Base-by-base conservation (phyloP, 2,888 invertebrate species). In the Eristalis intricaria region DNA sequence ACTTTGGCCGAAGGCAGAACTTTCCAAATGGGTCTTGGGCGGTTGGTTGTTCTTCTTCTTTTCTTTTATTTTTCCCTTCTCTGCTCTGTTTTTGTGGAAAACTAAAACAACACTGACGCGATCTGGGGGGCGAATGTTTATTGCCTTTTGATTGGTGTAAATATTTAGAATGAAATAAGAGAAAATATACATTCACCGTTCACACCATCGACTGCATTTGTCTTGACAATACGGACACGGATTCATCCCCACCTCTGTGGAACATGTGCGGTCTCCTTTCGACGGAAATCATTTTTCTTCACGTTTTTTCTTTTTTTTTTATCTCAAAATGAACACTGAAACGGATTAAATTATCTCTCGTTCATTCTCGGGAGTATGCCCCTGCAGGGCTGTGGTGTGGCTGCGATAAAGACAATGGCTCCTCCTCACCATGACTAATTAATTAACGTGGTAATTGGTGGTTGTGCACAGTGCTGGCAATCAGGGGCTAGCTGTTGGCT, bases 71-170 rank as follows among this genome's bases (percentile, higher is more conserved):
- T n/a, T 29, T 13, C 22, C 26, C 22, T n/a, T 29, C 29, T n/a
- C 35, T 38, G 15, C 43, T 74, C 23, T 65, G 56, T 74, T 65
- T 68, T 71, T 75, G 13, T 56, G 60, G 40, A 56, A 35, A 77
- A 77, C 77, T 85, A 80, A 77, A 83, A 70, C 38, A 80, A 84
- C 66, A 80, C 61, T 40, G 75, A 70, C 32, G n/a, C 70, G 74
- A 74, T 58, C 60, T 56, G 66, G 50, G n/a, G 61, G 50, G 50
- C 63, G 69, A 65, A 19, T 75, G 71, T 81, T 81, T 76, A 81
- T 85, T 85, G 69, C 29, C 76, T 58, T 81, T 43, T 60, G 69
- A 43, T 43, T 81, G 81, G 23, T 69, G 77, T 77, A 85, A 85
- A 85, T 77, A 85, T 85, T 85, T 82, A 69, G 73, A 50, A 74